Evolutionary conservation across 2,797 vertebrate genomes (phyloP).

Genomic region (Oryzias dopingdopingensis): DNA sequence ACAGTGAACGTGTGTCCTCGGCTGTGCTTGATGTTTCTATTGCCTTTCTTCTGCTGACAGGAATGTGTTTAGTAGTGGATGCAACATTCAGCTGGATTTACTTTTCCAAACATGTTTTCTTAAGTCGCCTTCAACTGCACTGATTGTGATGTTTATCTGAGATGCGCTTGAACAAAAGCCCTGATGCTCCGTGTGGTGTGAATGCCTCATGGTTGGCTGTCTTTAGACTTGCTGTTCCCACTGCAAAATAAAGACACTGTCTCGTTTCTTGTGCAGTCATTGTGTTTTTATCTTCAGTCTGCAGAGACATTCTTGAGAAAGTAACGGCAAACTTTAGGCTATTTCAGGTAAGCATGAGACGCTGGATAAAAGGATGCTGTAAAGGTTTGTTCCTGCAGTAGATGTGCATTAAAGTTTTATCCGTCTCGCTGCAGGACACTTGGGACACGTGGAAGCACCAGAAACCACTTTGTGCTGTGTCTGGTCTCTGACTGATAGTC

Average conservation of each 20-base stretch:
- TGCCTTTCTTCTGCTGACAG: slow-evolving; percentile 45
- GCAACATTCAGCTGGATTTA: slow-evolving; percentile 18
- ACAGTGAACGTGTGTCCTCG: background rate
- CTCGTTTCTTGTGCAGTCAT: slow-evolving; percentile 35
- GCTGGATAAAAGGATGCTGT: slow-evolving; percentile 25
- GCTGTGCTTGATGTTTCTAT: slow-evolving; percentile 8
- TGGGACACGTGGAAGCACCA: slow-evolving; percentile 2
- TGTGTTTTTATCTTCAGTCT: slow-evolving; percentile 12
- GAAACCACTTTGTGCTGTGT: background rate
- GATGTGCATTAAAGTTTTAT: slow-evolving; percentile 48
- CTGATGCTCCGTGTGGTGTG: slow-evolving; percentile 59
- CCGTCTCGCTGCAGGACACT: slow-evolving; percentile 2
- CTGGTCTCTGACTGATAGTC: background rate
- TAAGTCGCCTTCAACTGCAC: slow-evolving; percentile 60
- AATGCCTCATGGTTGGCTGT: slow-evolving; percentile 67
- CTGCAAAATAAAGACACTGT: slow-evolving; percentile 73
- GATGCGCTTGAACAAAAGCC: slow-evolving; percentile 67
- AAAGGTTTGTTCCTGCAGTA: slow-evolving; percentile 1
- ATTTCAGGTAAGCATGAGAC: slow-evolving; percentile 31
- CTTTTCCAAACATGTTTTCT: slow-evolving; percentile 48
- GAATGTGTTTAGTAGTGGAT: slow-evolving; percentile 43
- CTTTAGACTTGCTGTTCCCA: slow-evolving; percentile 69
- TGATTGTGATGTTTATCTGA: slow-evolving; percentile 63
- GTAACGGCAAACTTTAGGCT: background rate
- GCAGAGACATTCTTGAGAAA: background rate